Evolutionary conservation across 1,140 invertebrate genomes (phyloP).

Genomic region (Heliconius hewitsoni): DNA sequence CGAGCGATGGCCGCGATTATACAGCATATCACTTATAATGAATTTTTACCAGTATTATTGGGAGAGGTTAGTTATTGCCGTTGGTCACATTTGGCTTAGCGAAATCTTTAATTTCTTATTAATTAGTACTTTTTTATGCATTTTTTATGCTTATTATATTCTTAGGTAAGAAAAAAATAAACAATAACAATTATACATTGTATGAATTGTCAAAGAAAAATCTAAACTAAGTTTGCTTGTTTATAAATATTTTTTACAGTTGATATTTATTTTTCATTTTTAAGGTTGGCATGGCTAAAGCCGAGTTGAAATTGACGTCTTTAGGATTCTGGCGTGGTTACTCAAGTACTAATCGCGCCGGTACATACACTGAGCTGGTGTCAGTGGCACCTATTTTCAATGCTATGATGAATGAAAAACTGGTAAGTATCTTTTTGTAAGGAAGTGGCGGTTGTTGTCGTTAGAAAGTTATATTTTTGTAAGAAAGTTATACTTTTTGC

Average conservation of each 20-base stretch:
- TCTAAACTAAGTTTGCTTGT: too few species aligned
- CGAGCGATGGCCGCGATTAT: constrained; percentile 89
- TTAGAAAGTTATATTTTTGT: background rate
- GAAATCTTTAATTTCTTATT: background rate
- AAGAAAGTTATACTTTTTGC: too few species aligned
- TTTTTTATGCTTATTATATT: too few species aligned
- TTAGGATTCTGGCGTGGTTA: constrained; percentile 89
- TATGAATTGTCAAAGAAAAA: too few species aligned
- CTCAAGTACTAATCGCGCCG: constrained; percentile 89
- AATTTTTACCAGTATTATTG: constrained; percentile 90
- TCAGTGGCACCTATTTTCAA: constrained; percentile 88
- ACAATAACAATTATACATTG: too few species aligned
- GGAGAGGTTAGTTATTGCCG: constrained; percentile 81
- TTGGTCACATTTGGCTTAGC: background rate
- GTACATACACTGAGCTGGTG: constrained; percentile 88
- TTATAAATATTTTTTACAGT: too few species aligned
- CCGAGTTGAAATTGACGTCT: constrained; percentile 83
- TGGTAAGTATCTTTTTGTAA: constrained; percentile 67
- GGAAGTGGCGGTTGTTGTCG: too few species aligned
- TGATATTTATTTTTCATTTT: constrained; percentile 24
- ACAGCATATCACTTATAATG: constrained; percentile 94
- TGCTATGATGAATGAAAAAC: constrained; percentile 85
- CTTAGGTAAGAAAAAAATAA: too few species aligned
- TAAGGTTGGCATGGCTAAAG: constrained; percentile 84
- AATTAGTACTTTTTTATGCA: background rate